A percentile compares a stretch with the other conserved stretches of the same genome.
phyloP scores from a whole-genome alignment of 2,888 invertebrate species.

The Athetis lepigone region DNA sequence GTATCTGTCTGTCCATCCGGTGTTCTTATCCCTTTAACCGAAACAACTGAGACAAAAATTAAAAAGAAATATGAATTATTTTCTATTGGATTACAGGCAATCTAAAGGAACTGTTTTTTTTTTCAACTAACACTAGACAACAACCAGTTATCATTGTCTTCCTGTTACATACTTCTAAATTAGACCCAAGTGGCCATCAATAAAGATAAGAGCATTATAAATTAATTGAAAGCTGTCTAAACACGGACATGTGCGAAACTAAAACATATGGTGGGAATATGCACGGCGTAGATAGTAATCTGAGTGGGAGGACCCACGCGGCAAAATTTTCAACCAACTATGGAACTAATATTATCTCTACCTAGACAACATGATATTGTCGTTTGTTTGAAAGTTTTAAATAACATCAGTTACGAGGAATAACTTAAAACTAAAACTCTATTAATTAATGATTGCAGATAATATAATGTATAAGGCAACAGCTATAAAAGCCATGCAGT shows the following conservation, averaged over 20 bases:
- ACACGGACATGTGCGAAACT: constrained; percentile 48
- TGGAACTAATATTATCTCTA: constrained; percentile 49
- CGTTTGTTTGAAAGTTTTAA: constrained; percentile 24
- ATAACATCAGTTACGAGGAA: constrained; percentile 18
- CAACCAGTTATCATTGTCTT: constrained; percentile 43
- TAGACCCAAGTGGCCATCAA: constrained; percentile 28
- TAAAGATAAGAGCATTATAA: constrained; percentile 18
- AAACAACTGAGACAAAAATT: too few species aligned
- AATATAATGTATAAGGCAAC: too few species aligned
- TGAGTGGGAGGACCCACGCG: constrained; percentile 30
- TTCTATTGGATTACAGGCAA: too few species aligned
- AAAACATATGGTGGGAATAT: constrained; percentile 53
- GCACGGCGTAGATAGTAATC: constrained; percentile 22
- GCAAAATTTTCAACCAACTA: constrained; percentile 45
- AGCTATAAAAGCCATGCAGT: constrained; percentile 5
- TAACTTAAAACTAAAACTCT: too few species aligned
- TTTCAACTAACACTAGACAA: constrained; percentile 46
- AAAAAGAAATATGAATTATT: too few species aligned
- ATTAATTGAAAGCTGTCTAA: constrained; percentile 24
- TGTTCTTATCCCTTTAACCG: too few species aligned
- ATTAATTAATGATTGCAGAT: too few species aligned
- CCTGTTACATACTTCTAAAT: constrained; percentile 39
- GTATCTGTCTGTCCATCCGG: too few species aligned
- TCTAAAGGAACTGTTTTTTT: too few species aligned
- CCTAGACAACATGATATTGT: constrained; percentile 29